phyloP scores from a whole-genome alignment of 2,888 invertebrate species.

The Creontiades dilutus region DNA sequence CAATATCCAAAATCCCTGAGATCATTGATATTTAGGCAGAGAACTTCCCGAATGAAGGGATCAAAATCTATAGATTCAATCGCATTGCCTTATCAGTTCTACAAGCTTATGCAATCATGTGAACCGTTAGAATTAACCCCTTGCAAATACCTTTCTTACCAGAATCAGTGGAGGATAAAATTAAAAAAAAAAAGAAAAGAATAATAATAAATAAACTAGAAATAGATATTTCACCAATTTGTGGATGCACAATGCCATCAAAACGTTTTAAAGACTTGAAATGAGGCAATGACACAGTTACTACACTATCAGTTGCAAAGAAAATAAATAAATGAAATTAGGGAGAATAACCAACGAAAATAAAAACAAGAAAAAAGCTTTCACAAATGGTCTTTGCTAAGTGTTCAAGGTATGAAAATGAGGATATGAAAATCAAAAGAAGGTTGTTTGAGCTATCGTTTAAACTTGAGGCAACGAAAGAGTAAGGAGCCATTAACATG shows the following conservation, averaged over 20 bases:
- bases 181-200: constrained; percentile 2
- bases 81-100: constrained; percentile 11
- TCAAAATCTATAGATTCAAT: constrained; percentile 3
- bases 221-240: constrained; percentile 42
- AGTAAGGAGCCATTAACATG: constrained; percentile 72
- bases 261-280: constrained; percentile 65
- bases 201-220: constrained; percentile 69
- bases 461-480: constrained; percentile 64
- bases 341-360: constrained; percentile 60
- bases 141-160: constrained; percentile 45
- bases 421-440: constrained; percentile 65
- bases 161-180: constrained; percentile 34
- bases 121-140: constrained; percentile 67
- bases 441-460: constrained; percentile 21
- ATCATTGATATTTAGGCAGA: not conserved
- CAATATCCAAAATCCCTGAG: not conserved
- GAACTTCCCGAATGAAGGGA: not conserved
- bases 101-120: constrained; percentile 65
- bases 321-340: constrained; percentile 69
- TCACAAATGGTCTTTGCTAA: constrained; percentile 76
- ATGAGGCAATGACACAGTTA: constrained; percentile 66
- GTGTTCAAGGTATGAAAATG: constrained; percentile 70
- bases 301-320: constrained; percentile 71
- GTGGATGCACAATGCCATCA: constrained; percentile 75
- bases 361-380: constrained; percentile 75